Evolutionary conservation across 1,140 invertebrate species (phyloP).

Genomic region (Mycetomoellerius zeteki): DNA sequence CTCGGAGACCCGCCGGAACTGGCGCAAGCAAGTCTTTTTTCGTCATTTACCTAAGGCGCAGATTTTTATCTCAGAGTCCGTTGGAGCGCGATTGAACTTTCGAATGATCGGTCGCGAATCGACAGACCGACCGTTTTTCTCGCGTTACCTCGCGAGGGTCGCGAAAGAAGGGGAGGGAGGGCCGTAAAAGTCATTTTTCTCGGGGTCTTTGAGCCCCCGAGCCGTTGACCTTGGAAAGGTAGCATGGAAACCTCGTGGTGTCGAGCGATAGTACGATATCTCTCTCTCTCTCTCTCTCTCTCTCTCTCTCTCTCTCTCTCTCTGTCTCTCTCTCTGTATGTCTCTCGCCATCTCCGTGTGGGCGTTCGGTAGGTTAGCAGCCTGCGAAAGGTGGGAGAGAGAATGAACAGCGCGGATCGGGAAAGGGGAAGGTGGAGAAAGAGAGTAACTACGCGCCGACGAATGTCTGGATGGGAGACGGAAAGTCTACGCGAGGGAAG

Average conservation of each 20-base stretch:
- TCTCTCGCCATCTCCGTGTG: conserved; percentile 57
- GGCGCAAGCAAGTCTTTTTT: neutral
- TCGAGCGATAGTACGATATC: conserved; percentile 61
- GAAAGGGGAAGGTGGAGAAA: conserved; percentile 43
- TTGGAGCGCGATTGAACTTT: neutral
- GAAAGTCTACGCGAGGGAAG: conserved; percentile 75
- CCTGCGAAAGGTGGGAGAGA: conserved; percentile 36
- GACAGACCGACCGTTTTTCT: neutral
- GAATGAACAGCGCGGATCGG: conserved; percentile 56
- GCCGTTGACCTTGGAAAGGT: conserved; percentile 79
- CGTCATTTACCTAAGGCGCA: neutral
- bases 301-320: neutral
- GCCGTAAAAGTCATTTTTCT: conserved; percentile 70
- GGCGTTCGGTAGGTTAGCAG: conserved; percentile 73
- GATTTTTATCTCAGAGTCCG: neutral
- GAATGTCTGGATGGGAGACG: conserved; percentile 79
- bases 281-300: neutral
- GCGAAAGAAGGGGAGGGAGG: conserved; percentile 18
- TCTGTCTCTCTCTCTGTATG: neutral
- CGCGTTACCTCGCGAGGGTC: neutral
- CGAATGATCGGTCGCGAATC: neutral
- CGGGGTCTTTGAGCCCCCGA: conserved; percentile 71
- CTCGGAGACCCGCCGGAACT: neutral
- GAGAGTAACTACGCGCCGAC: conserved; percentile 66
- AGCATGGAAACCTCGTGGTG: conserved; percentile 76